A percentile compares a stretch with the other conserved stretches of the same genome.
Evolutionary conservation across 2,113 vertebrate genomes (phyloP).

Genomic region (Xiphophorus hellerii): DNA sequence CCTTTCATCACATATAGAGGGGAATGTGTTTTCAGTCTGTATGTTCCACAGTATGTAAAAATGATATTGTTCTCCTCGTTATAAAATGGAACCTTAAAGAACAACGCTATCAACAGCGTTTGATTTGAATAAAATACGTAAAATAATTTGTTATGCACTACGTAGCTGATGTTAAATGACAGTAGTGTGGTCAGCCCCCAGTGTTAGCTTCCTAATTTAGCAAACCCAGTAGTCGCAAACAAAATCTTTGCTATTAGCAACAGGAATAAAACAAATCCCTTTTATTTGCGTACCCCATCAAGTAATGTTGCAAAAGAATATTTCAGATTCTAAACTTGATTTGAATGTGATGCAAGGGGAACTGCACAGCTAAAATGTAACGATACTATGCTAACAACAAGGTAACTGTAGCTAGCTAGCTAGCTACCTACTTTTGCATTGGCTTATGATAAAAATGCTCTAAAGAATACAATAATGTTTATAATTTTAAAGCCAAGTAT

Average conservation of each 20-base stretch:
- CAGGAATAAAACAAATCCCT: background rate
- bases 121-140: slow-evolving; percentile 1
- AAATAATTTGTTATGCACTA: background rate
- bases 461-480: background rate
- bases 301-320: background rate
- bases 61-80: slow-evolving; percentile 22
- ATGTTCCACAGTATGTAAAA: slow-evolving; percentile 12
- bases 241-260: background rate
- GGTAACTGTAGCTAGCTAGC: background rate
- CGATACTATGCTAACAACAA: background rate
- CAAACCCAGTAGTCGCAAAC: background rate
- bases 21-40: slow-evolving; percentile 50
- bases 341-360: background rate
- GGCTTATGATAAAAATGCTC: background rate
- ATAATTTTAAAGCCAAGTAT: background rate
- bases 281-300: background rate
- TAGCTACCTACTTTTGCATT: background rate
- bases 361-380: background rate
- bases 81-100: slow-evolving; percentile 10
- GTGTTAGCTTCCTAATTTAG: background rate
- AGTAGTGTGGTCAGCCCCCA: background rate
- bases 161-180: background rate
- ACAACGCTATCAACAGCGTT: slow-evolving; percentile 1
- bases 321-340: background rate
- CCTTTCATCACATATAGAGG: slow-evolving; percentile 67